Evolutionary conservation across 2,888 invertebrate species (phyloP).

Genomic region (Globia sparganii): DNA sequence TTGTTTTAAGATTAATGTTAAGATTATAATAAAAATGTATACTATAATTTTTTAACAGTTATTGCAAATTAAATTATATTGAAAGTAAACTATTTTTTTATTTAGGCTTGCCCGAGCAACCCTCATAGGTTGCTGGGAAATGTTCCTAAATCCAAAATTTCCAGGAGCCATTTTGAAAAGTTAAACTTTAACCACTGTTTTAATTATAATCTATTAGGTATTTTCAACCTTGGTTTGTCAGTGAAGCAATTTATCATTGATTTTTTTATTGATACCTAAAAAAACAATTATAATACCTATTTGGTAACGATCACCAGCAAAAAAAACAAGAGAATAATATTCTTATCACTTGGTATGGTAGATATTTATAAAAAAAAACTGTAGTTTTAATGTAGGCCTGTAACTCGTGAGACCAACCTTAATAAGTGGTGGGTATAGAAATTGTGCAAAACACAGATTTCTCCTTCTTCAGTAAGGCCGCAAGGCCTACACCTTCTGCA

Average conservation of each 20-base stretch:
- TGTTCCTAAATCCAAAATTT: background rate
- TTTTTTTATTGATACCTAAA: slow-evolving; percentile 13
- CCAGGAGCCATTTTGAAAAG: background rate
- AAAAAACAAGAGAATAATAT: slow-evolving; percentile 32
- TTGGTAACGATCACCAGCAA: slow-evolving; percentile 3
- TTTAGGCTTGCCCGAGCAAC: background rate
- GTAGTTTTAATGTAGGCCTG: slow-evolving; percentile 8
- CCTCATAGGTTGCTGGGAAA: background rate
- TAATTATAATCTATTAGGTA: background rate
- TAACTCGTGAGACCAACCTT: background rate
- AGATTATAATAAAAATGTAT: slow-evolving; percentile 16
- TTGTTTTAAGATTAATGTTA: slow-evolving; percentile 12
- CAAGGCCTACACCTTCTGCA: background rate
- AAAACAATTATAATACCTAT: slow-evolving; percentile 16
- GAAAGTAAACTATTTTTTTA: slow-evolving; percentile 26
- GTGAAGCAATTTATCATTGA: background rate
- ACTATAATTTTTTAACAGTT: slow-evolving; percentile 31
- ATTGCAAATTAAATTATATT: slow-evolving; percentile 35
- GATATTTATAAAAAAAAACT: background rate
- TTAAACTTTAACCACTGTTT: background rate
- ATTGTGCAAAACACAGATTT: slow-evolving; percentile 13
- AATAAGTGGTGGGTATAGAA: background rate
- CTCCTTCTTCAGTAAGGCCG: too few relatives aligned
- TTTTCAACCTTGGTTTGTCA: background rate
- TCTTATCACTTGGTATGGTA: slow-evolving; percentile 46